Evolutionary conservation across 2,113 vertebrate genomes (phyloP).

Genomic region (Dipodomys stephensi): DNA sequence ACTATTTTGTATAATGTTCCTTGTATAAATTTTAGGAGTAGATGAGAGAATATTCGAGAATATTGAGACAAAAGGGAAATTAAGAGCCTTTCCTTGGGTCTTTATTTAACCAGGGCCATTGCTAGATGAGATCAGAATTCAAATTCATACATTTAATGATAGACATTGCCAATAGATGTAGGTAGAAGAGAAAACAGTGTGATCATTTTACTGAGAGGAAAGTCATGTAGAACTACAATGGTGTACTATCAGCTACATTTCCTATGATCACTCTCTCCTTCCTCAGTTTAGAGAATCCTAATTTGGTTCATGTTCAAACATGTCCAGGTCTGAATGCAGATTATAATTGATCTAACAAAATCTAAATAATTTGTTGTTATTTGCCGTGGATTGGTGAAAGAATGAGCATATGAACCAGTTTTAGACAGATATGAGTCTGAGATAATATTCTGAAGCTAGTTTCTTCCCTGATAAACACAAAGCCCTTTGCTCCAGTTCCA

Average conservation of each 20-base stretch:
- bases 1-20: neutral
- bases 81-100: neutral
- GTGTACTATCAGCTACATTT: neutral
- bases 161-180: neutral
- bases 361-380: neutral
- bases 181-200: neutral
- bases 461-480: neutral
- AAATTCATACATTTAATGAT: neutral
- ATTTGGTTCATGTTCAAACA: neutral
- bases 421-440: neutral
- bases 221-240: neutral
- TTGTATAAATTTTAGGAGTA: neutral
- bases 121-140: neutral
- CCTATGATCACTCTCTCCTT: neutral
- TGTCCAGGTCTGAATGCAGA: neutral
- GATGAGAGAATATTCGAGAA: neutral
- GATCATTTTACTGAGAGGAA: neutral
- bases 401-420: neutral
- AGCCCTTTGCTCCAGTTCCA: neutral
- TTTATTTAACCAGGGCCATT: neutral
- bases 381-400: neutral
- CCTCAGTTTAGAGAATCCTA: neutral
- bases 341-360: neutral
- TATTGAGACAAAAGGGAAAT: neutral
- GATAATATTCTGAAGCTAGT: neutral